Evolutionary conservation across 2,797 vertebrate species (phyloP).

Genomic region (Acipenser transmontanus): DNA sequence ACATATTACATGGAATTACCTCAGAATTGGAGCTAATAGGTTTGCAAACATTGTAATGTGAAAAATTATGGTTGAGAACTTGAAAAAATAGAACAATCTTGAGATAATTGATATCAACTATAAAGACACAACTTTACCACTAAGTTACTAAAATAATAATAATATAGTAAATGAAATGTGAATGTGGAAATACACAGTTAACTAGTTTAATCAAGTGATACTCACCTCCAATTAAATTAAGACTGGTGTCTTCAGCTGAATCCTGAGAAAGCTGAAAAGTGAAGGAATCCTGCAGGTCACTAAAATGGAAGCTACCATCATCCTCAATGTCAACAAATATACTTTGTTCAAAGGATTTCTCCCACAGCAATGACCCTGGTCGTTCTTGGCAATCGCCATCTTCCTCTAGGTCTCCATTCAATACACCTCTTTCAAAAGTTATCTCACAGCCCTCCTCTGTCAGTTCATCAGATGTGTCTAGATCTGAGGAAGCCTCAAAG

Average conservation of each 20-base stretch:
- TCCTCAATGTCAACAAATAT: constrained; percentile 62
- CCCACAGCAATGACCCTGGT: constrained; percentile 49
- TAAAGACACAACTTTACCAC: too few species aligned
- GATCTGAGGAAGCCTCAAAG: constrained; percentile 18
- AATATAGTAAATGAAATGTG: too few species aligned
- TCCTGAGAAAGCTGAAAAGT: constrained; percentile 46
- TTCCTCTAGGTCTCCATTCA: constrained; percentile 34
- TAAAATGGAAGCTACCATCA: constrained; percentile 62
- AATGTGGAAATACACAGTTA: too few species aligned
- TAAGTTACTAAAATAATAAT: too few species aligned
- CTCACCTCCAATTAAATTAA: constrained; percentile 50
- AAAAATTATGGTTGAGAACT: too few species aligned
- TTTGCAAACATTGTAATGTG: too few species aligned
- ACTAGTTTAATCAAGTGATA: background rate
- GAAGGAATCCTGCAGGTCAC: constrained; percentile 55
- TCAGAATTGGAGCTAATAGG: too few species aligned
- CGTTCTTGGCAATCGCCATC: constrained; percentile 27
- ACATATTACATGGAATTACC: too few species aligned
- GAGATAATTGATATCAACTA: too few species aligned
- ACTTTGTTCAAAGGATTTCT: constrained; percentile 57
- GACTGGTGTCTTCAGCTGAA: constrained; percentile 45
- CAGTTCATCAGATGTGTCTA: constrained; percentile 10
- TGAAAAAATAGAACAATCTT: too few species aligned
- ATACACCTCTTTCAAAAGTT: constrained; percentile 24
- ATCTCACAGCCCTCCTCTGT: background rate